phyloP scores from a whole-genome alignment of 2,888 invertebrate genomes.

The Rutpela maculata region DNA sequence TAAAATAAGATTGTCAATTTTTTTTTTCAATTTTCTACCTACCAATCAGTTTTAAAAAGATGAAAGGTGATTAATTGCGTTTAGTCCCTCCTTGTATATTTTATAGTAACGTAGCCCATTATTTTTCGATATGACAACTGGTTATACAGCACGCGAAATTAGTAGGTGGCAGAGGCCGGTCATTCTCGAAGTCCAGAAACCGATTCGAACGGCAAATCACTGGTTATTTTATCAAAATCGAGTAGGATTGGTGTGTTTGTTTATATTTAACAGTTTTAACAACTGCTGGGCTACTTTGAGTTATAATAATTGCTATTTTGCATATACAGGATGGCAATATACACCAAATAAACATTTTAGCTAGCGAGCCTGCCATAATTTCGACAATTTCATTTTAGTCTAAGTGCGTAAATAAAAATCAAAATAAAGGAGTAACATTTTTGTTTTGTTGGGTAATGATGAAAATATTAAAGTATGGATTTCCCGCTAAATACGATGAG shows the following conservation, averaged over 20 bases:
- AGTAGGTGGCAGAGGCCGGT: slow-evolving; percentile 36
- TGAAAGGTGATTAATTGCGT: background rate
- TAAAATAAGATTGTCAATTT: background rate
- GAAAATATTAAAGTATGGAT: no score
- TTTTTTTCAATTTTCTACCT: no score
- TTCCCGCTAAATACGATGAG: no score
- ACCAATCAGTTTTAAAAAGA: background rate
- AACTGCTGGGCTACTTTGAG: slow-evolving; percentile 24
- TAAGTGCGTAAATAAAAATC: no score
- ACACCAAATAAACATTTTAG: background rate
- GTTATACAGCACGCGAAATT: slow-evolving; percentile 44
- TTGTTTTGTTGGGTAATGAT: no score
- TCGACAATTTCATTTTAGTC: no score
- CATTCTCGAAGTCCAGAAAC: slow-evolving; percentile 34
- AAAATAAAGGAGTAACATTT: no score
- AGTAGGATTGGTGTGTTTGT: slow-evolving; percentile 22
- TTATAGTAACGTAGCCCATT: slow-evolving; percentile 36
- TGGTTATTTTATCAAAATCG: slow-evolving; percentile 7
- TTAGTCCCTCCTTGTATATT: background rate
- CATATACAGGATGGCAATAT: background rate
- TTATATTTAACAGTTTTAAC: slow-evolving; percentile 27
- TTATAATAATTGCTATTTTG: slow-evolving; percentile 4
- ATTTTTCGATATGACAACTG: slow-evolving; percentile 48
- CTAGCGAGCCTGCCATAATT: background rate
- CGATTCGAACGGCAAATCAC: slow-evolving; percentile 27